Evolutionary conservation across 2,113 vertebrate genomes (phyloP), one percentile per base, ranked within the genome.

Genomic region (Maccullochella peelii): DNA sequence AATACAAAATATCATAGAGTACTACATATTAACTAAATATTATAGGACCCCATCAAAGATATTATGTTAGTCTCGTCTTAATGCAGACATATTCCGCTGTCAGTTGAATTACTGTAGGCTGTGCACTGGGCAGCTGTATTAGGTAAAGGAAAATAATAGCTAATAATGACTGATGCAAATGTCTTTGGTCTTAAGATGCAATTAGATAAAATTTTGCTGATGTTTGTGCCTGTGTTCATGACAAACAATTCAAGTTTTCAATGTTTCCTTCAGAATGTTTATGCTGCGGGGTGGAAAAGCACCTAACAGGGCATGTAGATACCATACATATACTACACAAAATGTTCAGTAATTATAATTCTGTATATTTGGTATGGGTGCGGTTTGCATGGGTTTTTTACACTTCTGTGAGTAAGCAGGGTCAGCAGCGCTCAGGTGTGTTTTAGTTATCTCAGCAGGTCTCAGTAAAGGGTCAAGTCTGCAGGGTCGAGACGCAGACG

Each of bases 401-500:
- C 11, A 33, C 8, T 65, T 40, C 20, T 36, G 20, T n/a, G 25
- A n/a, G 21, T 40, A n/a, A 59, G 40, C 52, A 38, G 6, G 23
- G 62, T 50, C 61, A 38, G 49, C 61, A 25, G 38, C 8, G 5
- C 49, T 44, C 59, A 57, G 62, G 62, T 47, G 79, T 33, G 6
- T 63, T 62, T 6, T 4, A 25, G 27, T 65, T 42, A 20, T 16
- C 15, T 81, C 61, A 58, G 61, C 61, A 74, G 36, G 40, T 73
- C 49, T 72, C 18, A 23, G 20, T 68, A 47, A 49, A 79, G 44
- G 49, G 69, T 73, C 49, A 40, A 30, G 25, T 66, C 49, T 9
- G 33, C n/a, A n/a, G 61, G 23, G 49, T 36, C 2, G 10, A 33
- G 15, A 47, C 2, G 5, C 3, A 70, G 5, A 44, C 11, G 20